Evolutionary conservation across 2,888 invertebrate genomes (phyloP), one percentile per base, ranked within the genome.

Genomic region (Odontomyia ornata): DNA sequence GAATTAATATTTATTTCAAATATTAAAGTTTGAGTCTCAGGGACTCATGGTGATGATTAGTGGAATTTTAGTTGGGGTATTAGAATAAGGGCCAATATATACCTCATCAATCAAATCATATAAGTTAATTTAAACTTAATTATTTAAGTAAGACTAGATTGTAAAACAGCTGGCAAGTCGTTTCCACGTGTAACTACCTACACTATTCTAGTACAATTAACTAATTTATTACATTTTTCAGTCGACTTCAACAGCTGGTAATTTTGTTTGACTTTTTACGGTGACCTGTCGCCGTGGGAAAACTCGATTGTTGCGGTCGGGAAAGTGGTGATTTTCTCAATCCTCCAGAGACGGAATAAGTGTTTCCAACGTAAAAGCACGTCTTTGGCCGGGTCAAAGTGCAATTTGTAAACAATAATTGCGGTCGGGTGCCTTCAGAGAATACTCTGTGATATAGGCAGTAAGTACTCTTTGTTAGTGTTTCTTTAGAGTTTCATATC

Each of bases 251-350:
- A 21, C 57, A 60, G 57, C 57, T 60, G 57, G 25, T 25, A 18
- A 23, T 25, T 23, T 60, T 60, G 57, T 25, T 60, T 60, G 57
- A 60, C 57, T 60, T 60, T 25, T 23, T 18, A 25, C 18, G 7
- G 36, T 27, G 62, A 27, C 27, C 13, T 62, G 62, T 62, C 62
- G 28, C 28, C 27, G 62, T 62, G 27, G 23, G 62, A 62, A 62
- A 62, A 62, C 27, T 62, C 27, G 4, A 52, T 18, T 52, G 15
- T 52, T 18, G 13, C n/a, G 2, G 52, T 52, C 52, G 7, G n/a
- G 15, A 36, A 52, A 52, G 52, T 9, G 15, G 52, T 15, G 52
- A 4, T 9, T 52, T 52, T 52, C 7, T 13, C 52, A 15, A 15
- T 52, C n/a, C n/a, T 52, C 3, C 7, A 18, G 52, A 15, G 52